phyloP scores from a whole-genome alignment of 2,113 vertebrate genomes.

The Hiodon alosoides region DNA sequence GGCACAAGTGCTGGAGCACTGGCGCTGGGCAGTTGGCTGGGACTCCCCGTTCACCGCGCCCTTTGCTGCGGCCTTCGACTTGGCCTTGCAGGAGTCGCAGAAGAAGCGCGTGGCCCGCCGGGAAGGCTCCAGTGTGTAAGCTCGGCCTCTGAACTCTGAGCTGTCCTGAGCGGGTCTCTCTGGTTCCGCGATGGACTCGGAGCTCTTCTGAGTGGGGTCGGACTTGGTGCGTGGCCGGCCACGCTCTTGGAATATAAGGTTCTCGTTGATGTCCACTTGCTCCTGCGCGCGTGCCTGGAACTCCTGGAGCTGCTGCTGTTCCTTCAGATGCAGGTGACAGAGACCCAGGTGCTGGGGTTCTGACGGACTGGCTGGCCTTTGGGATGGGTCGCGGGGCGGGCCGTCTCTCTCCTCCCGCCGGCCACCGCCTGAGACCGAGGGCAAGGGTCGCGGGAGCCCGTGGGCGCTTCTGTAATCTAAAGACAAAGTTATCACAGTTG shows the following conservation, averaged over 20 bases:
- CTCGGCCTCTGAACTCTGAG: conserved; percentile 70
- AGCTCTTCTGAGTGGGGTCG: conserved; percentile 84
- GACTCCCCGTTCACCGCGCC: conserved; percentile 45
- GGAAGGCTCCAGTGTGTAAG: conserved; percentile 78
- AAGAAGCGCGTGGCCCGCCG: conserved; percentile 68
- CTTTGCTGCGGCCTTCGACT: conserved; percentile 64
- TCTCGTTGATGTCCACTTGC: conserved; percentile 85
- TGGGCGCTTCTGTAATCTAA: conserved; percentile 92
- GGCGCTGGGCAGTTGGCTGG: conserved; percentile 40
- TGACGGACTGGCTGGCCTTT: conserved; percentile 59
- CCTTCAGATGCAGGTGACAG: conserved; percentile 90
- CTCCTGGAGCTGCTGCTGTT: conserved; percentile 82
- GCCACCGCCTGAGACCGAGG: conserved; percentile 70
- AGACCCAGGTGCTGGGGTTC: conserved; percentile 87
- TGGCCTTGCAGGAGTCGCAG: conserved; percentile 91
- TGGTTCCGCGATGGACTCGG: conserved; percentile 65
- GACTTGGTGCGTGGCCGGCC: conserved; percentile 88
- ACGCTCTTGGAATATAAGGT: conserved; percentile 83
- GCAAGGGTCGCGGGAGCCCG: conserved; percentile 67
- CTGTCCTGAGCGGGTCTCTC: conserved; percentile 58
- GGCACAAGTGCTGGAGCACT: conserved; percentile 63
- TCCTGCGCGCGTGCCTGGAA: conserved; percentile 56
- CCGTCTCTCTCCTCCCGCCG: conserved; percentile 79
- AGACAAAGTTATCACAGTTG: conserved; percentile 73
- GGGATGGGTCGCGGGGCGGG: conserved; percentile 64